These are phyloP conservation scores for Sesia bembeciformis DNA, from an alignment of 2,888 invertebrate species.

Conservation along the genomic window DNA sequence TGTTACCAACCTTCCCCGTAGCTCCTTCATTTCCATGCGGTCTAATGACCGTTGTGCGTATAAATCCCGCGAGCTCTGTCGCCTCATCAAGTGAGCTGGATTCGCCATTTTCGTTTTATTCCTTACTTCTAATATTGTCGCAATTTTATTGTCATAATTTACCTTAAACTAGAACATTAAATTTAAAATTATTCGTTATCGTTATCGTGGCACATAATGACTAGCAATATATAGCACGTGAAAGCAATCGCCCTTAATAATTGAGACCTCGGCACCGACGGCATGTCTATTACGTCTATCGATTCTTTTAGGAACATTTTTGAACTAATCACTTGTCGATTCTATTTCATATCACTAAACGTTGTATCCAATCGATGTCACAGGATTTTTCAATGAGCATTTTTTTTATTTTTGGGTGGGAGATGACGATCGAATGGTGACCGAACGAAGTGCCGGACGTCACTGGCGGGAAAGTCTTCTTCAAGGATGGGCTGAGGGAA, in stretches of 20 bases:
- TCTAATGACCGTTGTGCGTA: slow-evolving; percentile 87
- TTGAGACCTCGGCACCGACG: slow-evolving; percentile 13
- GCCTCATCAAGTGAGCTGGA: slow-evolving; percentile 89
- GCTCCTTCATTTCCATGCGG: slow-evolving; percentile 89
- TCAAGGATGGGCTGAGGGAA: slow-evolving; percentile 22
- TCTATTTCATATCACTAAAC: not conserved
- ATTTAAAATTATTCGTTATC: slow-evolving; percentile 40
- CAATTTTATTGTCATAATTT: slow-evolving; percentile 20
- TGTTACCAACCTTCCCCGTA: slow-evolving; percentile 84
- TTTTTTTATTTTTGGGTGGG: slow-evolving; percentile 10
- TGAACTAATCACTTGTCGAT: not conserved
- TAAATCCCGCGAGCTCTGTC: slow-evolving; percentile 91
- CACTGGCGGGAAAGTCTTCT: slow-evolving; percentile 43
- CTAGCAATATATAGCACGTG: slow-evolving; percentile 36
- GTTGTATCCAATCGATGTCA: slow-evolving; percentile 7
- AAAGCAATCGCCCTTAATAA: slow-evolving; percentile 27
- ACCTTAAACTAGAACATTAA: slow-evolving; percentile 11
- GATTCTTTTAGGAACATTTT: slow-evolving; percentile 33
- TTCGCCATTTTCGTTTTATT: slow-evolving; percentile 81
- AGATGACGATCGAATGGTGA: slow-evolving; percentile 13
- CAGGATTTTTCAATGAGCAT: slow-evolving; percentile 10
- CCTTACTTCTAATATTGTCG: slow-evolving; percentile 8
- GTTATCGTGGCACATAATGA: slow-evolving; percentile 56
- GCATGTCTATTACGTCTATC: slow-evolving; percentile 15
- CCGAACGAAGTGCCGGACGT: slow-evolving; percentile 24